Base-by-base conservation (phyloP, 2,888 invertebrate genomes). In the Heteropelma amictum region DNA sequence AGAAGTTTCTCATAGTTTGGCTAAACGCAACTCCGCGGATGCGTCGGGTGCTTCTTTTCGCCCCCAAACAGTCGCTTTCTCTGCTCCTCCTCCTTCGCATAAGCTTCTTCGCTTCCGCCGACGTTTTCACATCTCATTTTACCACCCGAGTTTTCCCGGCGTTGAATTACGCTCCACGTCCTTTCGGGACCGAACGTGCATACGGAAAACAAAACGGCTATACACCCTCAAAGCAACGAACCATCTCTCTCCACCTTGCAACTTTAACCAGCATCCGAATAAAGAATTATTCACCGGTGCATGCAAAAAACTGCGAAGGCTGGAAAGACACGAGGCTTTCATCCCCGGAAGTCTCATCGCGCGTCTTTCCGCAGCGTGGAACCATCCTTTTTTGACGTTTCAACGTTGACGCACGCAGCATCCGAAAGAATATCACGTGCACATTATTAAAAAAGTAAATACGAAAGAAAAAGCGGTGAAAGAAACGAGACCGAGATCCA, bases 191-290 rank as follows among this genome's bases (percentile, higher is more conserved):
- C 68, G 56, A 56, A 73, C 68, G 63, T 68, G 68, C 49, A 61
- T 47, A 63, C 49, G 47, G 38, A 67, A 68, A 69, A 58, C 40
- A 35, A n/a, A 56, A 14, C 38, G 19, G 30, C 33, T 33, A 19
- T n/a, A n/a, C n/a, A n/a, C n/a, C n/a, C n/a, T 21, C 19, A 17
- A 5, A 17, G 7, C 14, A 17, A 17, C 3, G 17, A 17, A 35
- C 35, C 2, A n/a, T 30, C 30, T 26, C 28, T 30, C 33, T 12
- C 14, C 28, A 1, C 14, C 28, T 51, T 63, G 61, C 38, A 68
- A 61, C 68, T 63, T 68, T 23, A 61, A 47, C 61, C 47, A 26
- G 61, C 60, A 75, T 75, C 67, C 67, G 49, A 71, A 75, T 75
- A 56, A 49, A 71, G 42, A 61, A 67, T 75, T 75, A 67, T 71